Evolutionary conservation across 2,797 vertebrate species (phyloP), one percentile per base, ranked within the genome.

Genomic region (Brachyrhaphis roseni): DNA sequence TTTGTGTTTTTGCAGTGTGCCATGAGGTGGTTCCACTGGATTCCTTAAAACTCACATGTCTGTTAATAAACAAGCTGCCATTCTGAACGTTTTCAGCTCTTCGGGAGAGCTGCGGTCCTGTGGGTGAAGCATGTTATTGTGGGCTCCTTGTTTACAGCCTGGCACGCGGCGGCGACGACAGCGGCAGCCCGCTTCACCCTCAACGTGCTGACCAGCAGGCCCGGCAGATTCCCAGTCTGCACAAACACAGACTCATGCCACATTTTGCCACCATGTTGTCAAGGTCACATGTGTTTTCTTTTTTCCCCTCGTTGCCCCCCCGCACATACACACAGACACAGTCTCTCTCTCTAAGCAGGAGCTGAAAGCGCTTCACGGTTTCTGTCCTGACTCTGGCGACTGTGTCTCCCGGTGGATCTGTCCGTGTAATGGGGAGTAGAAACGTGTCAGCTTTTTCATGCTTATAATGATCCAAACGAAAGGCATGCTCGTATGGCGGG

Each of bases 401-500:
- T 11, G 43, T 2, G 41, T 74, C 78, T 83, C 76, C 62, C 75
- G 39, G 55, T 79, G 77, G 71, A 72, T 78, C 87, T 86, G 72
- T 72, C 81, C 45, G 51, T 82, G 79, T 89, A 87, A 87, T 74
- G 13, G 70, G 26, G 76, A 89, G 55, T 70, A 62, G 78, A 88
- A 84, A 78, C 84, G 80, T 85, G 85, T 84, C 86, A 34, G 34
- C 78, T 88, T 84, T 84, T 90, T 78, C 81, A 86, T 93, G 80
- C 80, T 86, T 90, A 84, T 89, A 93, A 94, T 90, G 92, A 93
- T 90, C 91, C 82, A 93, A 87, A 94, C 93, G 88, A 92, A 72
- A 82, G 81, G 77, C 78, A 76, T 75, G 68, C 18, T 55, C 57
- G 23, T 57, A 72, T 72, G 80, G 75, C 57, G 47, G 15, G 73